Percentiles rank a stretch among this genome's conserved stretches.
These are phyloP conservation scores for Dasysyrphus albostriatus DNA, from an alignment of 2,888 invertebrate genomes.

Conservation along the genomic window DNA sequence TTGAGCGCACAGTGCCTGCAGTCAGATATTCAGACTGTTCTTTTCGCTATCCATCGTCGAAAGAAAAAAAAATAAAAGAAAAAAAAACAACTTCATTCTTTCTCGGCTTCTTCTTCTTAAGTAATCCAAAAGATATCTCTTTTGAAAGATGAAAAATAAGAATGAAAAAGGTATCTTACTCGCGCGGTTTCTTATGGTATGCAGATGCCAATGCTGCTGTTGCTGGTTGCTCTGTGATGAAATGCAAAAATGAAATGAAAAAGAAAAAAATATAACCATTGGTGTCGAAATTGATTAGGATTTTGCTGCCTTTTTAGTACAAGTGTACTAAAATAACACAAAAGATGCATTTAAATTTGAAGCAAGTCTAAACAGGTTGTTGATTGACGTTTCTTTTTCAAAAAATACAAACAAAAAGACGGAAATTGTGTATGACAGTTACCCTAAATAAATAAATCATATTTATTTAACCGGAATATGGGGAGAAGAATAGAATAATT, in stretches of 20 bases:
- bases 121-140: conserved; percentile 46
- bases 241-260: background rate
- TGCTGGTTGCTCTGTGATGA: conserved; percentile 4
- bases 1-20: conserved; percentile 48
- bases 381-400: too few species aligned
- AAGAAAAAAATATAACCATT: background rate
- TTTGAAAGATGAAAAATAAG: conserved; percentile 21
- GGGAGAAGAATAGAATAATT: too few species aligned
- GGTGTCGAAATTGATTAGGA: background rate
- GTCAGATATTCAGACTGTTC: conserved; percentile 31
- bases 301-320: background rate
- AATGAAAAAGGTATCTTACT: conserved; percentile 16
- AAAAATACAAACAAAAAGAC: too few species aligned
- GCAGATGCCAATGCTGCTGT: conserved; percentile 24
- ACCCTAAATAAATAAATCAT: too few species aligned
- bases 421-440: too few species aligned
- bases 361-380: too few species aligned
- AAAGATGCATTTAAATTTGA: too few species aligned
- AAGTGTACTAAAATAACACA: background rate
- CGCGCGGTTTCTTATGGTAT: conserved; percentile 42
- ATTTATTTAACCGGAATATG: too few species aligned
- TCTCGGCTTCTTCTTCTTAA: background rate
- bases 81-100: conserved; percentile 18
- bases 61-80: background rate
- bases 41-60: conserved; percentile 16